These are phyloP conservation scores for Sitta europaea DNA, from an alignment of 2,113 vertebrate species.

Conservation along the genomic window DNA sequence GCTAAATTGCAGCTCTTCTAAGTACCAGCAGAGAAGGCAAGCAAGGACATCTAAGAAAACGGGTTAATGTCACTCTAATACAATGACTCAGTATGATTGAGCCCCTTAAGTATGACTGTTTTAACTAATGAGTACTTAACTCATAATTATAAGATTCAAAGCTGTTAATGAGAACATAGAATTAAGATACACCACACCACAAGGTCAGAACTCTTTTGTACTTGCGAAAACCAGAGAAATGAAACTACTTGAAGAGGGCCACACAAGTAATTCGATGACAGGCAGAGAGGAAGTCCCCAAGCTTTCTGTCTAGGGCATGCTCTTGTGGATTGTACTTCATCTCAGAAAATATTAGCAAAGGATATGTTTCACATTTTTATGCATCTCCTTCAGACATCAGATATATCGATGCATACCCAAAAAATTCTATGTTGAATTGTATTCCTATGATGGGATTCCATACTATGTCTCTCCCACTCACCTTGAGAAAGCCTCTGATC, in stretches of 20 bases:
- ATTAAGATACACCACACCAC: background rate
- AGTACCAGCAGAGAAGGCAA: background rate
- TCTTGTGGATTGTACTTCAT: background rate
- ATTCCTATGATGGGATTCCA: background rate
- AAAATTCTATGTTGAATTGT: background rate
- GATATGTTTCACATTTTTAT: background rate
- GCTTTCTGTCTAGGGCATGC: background rate
- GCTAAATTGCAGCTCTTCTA: background rate
- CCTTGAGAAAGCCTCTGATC: background rate
- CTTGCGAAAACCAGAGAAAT: background rate
- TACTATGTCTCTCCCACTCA: background rate
- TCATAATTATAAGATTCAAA: constrained; percentile 9
- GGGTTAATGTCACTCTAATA: background rate
- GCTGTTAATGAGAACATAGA: background rate
- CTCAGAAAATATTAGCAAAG: background rate
- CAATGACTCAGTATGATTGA: background rate
- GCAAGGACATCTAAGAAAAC: background rate
- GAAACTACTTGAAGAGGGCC: background rate
- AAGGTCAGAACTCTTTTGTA: background rate
- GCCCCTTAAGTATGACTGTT: background rate
- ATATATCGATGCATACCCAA: background rate
- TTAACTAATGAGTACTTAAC: background rate
- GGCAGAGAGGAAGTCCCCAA: background rate
- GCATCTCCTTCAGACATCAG: background rate
- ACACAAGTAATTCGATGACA: background rate